phyloP scores from a whole-genome alignment of 1,140 invertebrate genomes.

The Megalonaias nervosa region DNA sequence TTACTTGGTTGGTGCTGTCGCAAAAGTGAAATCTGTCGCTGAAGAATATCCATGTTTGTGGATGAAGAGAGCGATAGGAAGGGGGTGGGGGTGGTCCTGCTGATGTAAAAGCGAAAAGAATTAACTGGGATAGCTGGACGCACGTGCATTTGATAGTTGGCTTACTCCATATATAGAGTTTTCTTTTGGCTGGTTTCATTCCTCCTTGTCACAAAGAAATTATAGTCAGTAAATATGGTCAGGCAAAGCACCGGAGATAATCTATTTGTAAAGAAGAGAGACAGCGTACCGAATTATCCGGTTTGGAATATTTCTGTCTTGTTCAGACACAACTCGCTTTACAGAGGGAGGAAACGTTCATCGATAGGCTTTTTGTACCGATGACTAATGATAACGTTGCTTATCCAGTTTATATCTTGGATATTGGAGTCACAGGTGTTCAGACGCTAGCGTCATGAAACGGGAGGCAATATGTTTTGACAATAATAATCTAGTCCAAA shows the following conservation, averaged over 20 bases:
- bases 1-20: no score
- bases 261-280: not conserved
- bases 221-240: no score
- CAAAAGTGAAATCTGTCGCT: no score
- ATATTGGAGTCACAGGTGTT: constrained; percentile 1
- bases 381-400: not conserved
- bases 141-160: no score
- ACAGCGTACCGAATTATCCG: not conserved
- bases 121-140: no score
- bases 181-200: no score
- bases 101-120: no score
- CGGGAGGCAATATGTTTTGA: not conserved
- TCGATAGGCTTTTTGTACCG: constrained; percentile 5
- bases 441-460: constrained; percentile 5
- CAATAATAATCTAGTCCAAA: not conserved
- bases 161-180: no score
- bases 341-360: not conserved
- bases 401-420: not conserved
- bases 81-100: no score
- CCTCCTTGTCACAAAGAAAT: no score
- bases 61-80: no score
- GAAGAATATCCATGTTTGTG: no score
- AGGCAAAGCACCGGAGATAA: not conserved
- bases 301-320: not conserved
- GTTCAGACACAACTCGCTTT: constrained; percentile 2